Base-by-base conservation (phyloP, 2,797 vertebrate species). In the Pseudomugil gertrudae region DNA sequence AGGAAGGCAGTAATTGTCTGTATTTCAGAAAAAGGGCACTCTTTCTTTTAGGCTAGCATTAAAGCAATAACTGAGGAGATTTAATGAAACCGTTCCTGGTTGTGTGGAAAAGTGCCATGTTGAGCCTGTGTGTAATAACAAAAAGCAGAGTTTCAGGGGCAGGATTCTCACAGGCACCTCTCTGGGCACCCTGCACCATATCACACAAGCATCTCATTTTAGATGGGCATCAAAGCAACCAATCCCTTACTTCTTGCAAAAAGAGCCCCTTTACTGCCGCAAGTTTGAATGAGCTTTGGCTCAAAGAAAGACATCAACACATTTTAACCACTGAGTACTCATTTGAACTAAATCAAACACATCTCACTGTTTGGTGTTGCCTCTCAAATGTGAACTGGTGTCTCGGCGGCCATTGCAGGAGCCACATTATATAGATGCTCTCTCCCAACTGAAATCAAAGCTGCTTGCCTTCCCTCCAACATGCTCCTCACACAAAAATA, bases 171-270 rank as follows among this genome's bases (percentile, higher is more conserved):
- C 56, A 68, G 81, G 66, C 83, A 80, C 74, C 85, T 83, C 77
- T 84, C 76, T 77, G 76, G 81, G 78, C 80, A 63, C 64, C 23
- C 52, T 63, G 29, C 7, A 30, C 63, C 53, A 21, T 66, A 75
- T 84, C n/a, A n/a, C 83, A 78, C 73, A 78, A 69, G 40, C 57
- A 72, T 64, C 73, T 76, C 63, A 58, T 81, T 84, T 85, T 65
- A 78, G 57, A 86, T 79, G 81, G 74, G 81, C 81, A 84, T 89
- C 83, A 87, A 87, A 89, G 84, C 71, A 63, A 67, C 38, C 35
- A 33, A 55, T 63, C 76, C 52, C 69, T 54, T 47, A 40, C 29
- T 59, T 57, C 29, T 48, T 19, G 21, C 15, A 71, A 54, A 59
- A 60, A 58, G 5, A 57, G 51, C 38, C 27, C 9, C 63, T 74